Evolutionary conservation across 2,797 vertebrate species (phyloP).

Genomic region (Oreortyx pictus): DNA sequence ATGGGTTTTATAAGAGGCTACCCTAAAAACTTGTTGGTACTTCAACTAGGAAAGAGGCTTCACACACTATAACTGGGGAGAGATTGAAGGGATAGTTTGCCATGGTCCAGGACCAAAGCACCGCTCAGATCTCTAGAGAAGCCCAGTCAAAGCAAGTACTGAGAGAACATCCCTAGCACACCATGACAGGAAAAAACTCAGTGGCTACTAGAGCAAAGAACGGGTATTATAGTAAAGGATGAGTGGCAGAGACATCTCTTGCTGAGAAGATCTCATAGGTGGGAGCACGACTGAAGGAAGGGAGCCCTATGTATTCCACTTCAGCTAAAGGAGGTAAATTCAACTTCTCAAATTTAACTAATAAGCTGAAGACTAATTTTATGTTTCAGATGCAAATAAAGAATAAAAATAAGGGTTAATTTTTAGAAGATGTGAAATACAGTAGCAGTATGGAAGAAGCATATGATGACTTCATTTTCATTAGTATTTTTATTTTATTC

Average conservation of each 20-base stretch:
- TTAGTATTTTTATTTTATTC: slow-evolving; percentile 30
- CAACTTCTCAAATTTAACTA: not conserved
- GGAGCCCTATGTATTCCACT: not conserved
- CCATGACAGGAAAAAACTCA: not conserved
- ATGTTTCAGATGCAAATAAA: not conserved
- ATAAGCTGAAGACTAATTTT: not conserved
- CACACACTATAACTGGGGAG: not conserved
- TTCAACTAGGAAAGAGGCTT: not conserved
- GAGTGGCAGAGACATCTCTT: not conserved
- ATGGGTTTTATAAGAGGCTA: not conserved
- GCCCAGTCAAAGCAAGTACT: not conserved
- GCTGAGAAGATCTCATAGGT: not conserved
- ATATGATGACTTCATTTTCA: not conserved
- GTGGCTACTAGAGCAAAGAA: not conserved
- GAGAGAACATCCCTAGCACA: not conserved
- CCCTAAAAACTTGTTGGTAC: not conserved
- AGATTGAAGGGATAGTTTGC: not conserved
- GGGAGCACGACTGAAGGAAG: not conserved
- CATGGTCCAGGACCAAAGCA: not conserved
- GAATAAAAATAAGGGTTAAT: not conserved
- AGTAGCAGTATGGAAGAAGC: not conserved
- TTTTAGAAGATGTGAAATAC: not conserved
- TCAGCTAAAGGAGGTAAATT: not conserved
- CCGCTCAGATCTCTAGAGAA: not conserved
- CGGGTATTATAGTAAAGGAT: not conserved